Base-by-base conservation (phyloP, 2,888 invertebrate genomes). In the Phanerotoma sp. region DNA sequence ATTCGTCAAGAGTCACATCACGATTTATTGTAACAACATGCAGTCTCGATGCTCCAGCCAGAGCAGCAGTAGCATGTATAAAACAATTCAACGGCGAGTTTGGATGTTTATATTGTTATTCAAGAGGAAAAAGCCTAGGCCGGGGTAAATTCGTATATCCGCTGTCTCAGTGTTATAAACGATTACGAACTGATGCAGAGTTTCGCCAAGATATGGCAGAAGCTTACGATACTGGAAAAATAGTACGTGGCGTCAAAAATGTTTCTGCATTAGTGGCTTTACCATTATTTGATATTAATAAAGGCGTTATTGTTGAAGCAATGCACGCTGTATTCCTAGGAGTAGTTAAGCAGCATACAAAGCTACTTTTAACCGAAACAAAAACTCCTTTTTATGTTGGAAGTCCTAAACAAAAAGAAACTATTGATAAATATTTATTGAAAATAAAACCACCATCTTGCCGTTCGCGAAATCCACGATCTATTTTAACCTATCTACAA, bases 21-120 rank as follows among this genome's bases (percentile, higher is more conserved):
- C 49, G 21, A n/a, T 56, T 58, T 16, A 32, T 54, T 7, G 47
- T 44, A 5, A n/a, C 37, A 4, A 37, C 51, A 3, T 28, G 30
- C 5, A 42, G 28, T 3, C 38, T 47, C 3, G 61, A 63, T 44
- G 53, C 61, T 7, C 52, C 38, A 5, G 58, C 61, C 33, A 30
- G 59, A 28, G 5, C 52, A 6, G 6, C 15, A 11, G 9, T 59
- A 2, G 10, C 57, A 5, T 13, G 46, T 1, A 62, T 59, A 50
- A 57, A 18, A 5, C 57, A 56, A n/a, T 61, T 22, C 10, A 60
- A 62, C 20, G 62, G 57, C 0, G 11, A 42, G 13, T 47, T 48
- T 54, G 56, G 61, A 2, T 62, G 60, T 15, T 51, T 49, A 10
- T 56, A 46, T 20, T 62, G 62, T 47, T 46, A 46, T n/a, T 42